Evolutionary conservation across 2,113 vertebrate genomes (phyloP), one percentile per base, ranked within the genome.

Genomic region (Marmota monax): DNA sequence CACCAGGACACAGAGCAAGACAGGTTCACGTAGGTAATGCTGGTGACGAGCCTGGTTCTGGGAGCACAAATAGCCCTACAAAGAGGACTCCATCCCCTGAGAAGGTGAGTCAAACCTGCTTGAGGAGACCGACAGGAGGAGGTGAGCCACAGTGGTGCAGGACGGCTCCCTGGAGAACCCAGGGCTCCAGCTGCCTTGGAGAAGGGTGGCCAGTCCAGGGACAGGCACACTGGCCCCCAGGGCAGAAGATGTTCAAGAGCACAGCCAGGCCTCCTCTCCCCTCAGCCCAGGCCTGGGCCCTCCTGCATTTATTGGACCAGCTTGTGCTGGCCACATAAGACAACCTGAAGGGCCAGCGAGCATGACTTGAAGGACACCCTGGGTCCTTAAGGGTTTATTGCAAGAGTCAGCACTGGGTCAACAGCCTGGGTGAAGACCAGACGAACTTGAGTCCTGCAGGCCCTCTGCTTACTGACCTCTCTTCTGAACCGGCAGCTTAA

Each of bases 71-170:
- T 8, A 25, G 72, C 25, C 72, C 58, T 17, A 29, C 37, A 73
- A 74, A 67, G 61, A 73, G 42, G 45, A 34, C 13, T 5, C 80
- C 7, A 2, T 0, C 29, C 25, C 34, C 14, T 0, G 56, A 48
- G 4, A 14, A 17, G 51, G 51, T 16, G 48, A 1, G 73, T 8
- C 87, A 37, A 53, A 23, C 37, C 11, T 25, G 69, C 48, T 10
- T 11, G 10, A 51, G 48, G 77, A 34, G 23, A 53, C 80, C 1
- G 1, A 45, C 42, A 8, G 42, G 42, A 45, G 61, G 23, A 45
- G 14, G 17, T 0, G 10, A 56, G 45, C 39, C 8, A 10, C 17
- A 2, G 20, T 3, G 9, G 42, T 8, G 3, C 0, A 0, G 2
- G 20, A 45, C 29, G n/a, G 48, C 4, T 5, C 42, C 83, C 84